Percentiles rank a stretch among this genome's conserved stretches.
phyloP scores from a whole-genome alignment of 2,113 vertebrate genomes.

The Alethe diademata region DNA sequence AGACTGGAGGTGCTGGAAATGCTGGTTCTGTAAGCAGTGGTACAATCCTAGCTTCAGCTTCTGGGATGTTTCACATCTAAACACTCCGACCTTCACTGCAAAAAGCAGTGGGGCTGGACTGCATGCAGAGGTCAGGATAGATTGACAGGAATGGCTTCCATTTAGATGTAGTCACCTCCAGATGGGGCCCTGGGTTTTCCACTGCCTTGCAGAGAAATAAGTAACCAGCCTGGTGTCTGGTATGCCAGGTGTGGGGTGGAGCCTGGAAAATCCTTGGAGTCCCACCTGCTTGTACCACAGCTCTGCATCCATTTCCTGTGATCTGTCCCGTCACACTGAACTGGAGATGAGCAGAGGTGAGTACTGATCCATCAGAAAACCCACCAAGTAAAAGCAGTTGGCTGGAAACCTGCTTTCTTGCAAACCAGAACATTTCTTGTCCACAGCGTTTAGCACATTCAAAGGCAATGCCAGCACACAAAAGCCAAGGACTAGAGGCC shows the following conservation, averaged over 20 bases:
- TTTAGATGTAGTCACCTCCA: not conserved
- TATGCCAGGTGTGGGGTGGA: not conserved
- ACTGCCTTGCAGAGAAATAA: not conserved
- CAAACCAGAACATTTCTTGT: not conserved
- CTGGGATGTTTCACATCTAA: not conserved
- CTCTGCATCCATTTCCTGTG: not conserved
- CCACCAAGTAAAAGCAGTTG: not conserved
- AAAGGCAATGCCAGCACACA: not conserved
- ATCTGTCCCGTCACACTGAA: not conserved
- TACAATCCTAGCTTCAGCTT: not conserved
- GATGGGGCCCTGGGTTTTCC: not conserved
- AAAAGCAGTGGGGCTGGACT: not conserved
- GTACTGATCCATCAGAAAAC: not conserved
- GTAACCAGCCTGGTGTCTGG: not conserved
- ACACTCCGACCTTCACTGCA: not conserved
- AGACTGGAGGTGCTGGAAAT: not conserved
- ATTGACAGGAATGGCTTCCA: not conserved
- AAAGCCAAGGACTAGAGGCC: not conserved
- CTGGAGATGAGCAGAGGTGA: not conserved
- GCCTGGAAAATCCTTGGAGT: not conserved
- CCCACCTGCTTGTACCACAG: not conserved
- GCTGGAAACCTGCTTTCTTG: not conserved
- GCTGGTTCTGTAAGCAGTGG: not conserved
- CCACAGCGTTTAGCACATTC: not conserved
- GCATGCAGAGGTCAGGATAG: not conserved